Evolutionary conservation across 1,140 invertebrate genomes (phyloP).

Genomic region (Coenobita brevimanus): DNA sequence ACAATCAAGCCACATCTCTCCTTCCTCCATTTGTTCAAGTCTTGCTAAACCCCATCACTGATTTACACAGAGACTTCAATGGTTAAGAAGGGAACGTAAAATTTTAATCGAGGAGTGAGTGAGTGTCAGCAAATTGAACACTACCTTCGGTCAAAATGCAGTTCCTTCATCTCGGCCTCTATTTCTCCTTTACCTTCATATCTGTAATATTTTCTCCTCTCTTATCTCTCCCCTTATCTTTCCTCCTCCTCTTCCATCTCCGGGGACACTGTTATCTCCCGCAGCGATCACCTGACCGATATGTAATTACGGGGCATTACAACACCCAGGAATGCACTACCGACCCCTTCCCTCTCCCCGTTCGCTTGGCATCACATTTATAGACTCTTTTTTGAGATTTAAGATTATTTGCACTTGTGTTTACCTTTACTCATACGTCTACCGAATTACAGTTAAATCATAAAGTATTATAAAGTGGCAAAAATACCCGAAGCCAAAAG

Average conservation of each 20-base stretch:
- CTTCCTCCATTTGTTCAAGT: neutral
- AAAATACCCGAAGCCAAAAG: too few species aligned
- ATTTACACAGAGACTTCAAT: too few species aligned
- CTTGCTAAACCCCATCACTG: too few species aligned
- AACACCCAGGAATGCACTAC: constrained; percentile 36
- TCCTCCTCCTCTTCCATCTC: neutral
- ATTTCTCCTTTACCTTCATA: constrained; percentile 27
- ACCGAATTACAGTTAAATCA: too few species aligned
- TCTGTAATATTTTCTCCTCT: constrained; percentile 40
- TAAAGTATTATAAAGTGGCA: too few species aligned
- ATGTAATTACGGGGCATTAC: constrained; percentile 52
- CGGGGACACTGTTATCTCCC: constrained; percentile 27
- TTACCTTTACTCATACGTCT: too few species aligned
- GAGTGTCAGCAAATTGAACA: too few species aligned
- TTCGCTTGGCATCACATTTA: neutral
- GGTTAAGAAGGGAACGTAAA: too few species aligned
- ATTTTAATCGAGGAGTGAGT: too few species aligned
- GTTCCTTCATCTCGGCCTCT: too few species aligned
- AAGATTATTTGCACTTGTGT: neutral
- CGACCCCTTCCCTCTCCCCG: neutral
- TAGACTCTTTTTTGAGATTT: neutral
- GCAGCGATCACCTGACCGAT: constrained; percentile 30
- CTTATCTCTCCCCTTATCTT: constrained; percentile 38
- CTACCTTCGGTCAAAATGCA: too few species aligned
- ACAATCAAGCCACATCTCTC: too few species aligned